Evolutionary conservation across 2,888 invertebrate genomes (phyloP).

Genomic region (Tigriopus californicus): DNA sequence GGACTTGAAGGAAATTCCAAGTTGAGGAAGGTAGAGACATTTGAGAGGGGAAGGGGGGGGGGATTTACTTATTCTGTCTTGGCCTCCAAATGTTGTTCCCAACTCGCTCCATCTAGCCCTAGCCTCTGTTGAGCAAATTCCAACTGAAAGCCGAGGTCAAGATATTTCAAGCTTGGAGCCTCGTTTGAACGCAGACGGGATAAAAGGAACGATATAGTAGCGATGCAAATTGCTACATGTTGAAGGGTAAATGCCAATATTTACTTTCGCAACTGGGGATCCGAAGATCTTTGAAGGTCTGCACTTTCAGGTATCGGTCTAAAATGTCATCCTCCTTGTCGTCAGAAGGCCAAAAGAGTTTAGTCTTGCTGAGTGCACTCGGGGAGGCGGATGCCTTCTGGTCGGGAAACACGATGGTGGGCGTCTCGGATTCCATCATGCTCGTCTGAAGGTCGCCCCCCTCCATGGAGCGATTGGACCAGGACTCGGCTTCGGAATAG

Average conservation of each 20-base stretch:
- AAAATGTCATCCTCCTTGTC: constrained; percentile 8
- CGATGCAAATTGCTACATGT: too few relatives aligned
- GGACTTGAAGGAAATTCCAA: too few relatives aligned
- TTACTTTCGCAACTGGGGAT: constrained; percentile 3
- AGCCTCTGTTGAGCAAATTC: not conserved
- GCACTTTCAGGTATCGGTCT: constrained; percentile 8
- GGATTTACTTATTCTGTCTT: not conserved
- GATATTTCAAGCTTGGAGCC: not conserved
- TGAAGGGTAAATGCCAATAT: not conserved
- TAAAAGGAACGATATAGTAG: too few relatives aligned
- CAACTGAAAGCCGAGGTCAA: not conserved
- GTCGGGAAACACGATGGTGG: not conserved
- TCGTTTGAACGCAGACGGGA: too few relatives aligned
- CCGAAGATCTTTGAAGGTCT: not conserved
- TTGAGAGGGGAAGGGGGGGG: too few relatives aligned
- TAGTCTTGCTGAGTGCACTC: not conserved
- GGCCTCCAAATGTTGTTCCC: too few relatives aligned
- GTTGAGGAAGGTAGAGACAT: too few relatives aligned
- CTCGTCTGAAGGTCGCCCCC: not conserved
- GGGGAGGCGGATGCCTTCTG: not conserved
- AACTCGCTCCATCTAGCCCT: not conserved
- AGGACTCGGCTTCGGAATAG: too few relatives aligned
- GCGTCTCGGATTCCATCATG: not conserved
- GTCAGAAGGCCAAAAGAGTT: not conserved
- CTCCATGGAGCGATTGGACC: too few relatives aligned